These are phyloP conservation scores for Dermatemys mawii DNA, from an alignment of 2,113 vertebrate species.

Conservation along the genomic window DNA sequence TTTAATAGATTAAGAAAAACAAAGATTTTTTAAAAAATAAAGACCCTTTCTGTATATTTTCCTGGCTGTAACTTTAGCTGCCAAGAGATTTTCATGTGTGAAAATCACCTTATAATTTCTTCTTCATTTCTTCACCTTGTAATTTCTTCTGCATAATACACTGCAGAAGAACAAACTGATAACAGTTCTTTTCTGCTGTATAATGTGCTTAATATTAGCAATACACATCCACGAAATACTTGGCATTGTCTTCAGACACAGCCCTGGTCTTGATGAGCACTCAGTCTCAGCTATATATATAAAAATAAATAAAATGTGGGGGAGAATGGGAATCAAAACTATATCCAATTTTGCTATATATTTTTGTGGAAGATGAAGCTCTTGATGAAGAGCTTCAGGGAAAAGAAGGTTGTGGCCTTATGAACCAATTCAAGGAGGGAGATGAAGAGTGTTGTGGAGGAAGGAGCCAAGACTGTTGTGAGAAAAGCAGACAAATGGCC, in stretches of 20 bases:
- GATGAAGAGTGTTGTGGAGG: too few species aligned
- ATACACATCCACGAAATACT: not conserved
- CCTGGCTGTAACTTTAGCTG: not conserved
- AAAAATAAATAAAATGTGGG: not conserved
- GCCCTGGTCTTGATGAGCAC: not conserved
- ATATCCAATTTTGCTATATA: not conserved
- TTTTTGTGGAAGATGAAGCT: too few species aligned
- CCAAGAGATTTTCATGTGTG: not conserved
- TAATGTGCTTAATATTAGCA: not conserved
- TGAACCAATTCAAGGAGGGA: too few species aligned
- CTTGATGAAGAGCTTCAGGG: too few species aligned
- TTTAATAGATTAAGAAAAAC: not conserved
- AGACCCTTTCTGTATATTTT: not conserved
- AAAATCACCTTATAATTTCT: not conserved
- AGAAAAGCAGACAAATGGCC: too few species aligned
- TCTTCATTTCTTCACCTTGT: too few species aligned
- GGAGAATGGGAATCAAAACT: not conserved
- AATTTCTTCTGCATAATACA: not conserved
- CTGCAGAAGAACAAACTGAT: not conserved
- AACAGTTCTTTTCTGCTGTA: not conserved
- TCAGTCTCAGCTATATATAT: not conserved
- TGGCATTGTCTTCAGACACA: not conserved
- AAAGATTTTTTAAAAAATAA: not conserved
- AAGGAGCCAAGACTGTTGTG: too few species aligned
- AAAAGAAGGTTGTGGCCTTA: too few species aligned